Conservation (phyloP, 2,797 vertebrate genomes). For the Gadopsis bispinosus region DNA sequence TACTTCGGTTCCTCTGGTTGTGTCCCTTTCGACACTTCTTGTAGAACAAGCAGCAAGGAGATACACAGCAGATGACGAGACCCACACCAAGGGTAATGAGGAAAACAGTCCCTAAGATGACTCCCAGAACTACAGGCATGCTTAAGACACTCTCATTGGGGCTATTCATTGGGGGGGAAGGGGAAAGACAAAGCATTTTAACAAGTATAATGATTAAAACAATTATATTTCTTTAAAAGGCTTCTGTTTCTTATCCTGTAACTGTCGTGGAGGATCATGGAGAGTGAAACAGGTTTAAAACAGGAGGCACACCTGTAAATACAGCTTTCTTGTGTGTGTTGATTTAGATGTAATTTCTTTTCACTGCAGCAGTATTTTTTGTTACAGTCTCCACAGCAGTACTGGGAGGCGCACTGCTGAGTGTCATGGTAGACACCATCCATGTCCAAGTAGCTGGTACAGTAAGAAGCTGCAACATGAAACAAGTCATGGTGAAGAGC, state of each 20-base stretch:
- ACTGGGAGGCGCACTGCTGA: not conserved
- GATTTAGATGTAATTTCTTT: not conserved
- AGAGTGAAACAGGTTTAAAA: not conserved
- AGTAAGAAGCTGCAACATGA: conserved; percentile 46
- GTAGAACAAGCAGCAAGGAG: conserved; percentile 62
- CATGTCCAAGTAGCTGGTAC: not conserved
- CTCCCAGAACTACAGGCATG: not conserved
- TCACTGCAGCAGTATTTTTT: conserved; percentile 39
- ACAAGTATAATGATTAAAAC: not conserved
- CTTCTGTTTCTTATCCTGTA: not conserved
- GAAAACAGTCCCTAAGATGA: not conserved
- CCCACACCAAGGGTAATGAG: conserved; percentile 23
- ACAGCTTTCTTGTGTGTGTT: conserved; percentile 6
- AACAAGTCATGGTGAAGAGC: not conserved
- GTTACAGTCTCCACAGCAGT: conserved; percentile 58
- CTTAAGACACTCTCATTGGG: too few relatives aligned
- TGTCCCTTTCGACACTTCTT: conserved; percentile 39
- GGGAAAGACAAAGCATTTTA: not conserved
- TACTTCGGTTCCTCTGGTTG: conserved; percentile 23
- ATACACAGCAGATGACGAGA: conserved; percentile 57
- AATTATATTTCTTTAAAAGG: not conserved
- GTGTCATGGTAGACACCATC: rapidly evolving
- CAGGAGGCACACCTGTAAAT: conserved; percentile 4
- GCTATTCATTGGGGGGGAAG: too few relatives aligned
- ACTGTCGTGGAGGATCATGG: not conserved